Evolutionary conservation across 1,140 invertebrate species (phyloP).

Genomic region (Sminthurides bifidus): DNA sequence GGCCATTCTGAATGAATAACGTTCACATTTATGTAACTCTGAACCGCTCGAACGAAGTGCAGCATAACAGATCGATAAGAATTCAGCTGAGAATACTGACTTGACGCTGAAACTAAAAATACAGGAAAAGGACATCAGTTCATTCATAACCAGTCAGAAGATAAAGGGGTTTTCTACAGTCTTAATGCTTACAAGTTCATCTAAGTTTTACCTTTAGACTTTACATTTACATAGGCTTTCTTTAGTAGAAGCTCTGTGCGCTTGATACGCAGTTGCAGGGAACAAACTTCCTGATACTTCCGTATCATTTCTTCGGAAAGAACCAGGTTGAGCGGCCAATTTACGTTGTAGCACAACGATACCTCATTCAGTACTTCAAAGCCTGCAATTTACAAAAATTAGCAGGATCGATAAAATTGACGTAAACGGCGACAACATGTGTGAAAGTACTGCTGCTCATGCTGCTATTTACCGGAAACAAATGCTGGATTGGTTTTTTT

Average conservation of each 20-base stretch:
- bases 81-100: slow-evolving; percentile 13
- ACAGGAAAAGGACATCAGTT: background rate
- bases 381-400: slow-evolving; percentile 11
- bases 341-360: slow-evolving; percentile 16
- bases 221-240: slow-evolving; percentile 8
- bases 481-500: no score
- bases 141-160: background rate
- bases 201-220: slow-evolving; percentile 18
- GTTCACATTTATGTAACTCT: slow-evolving; percentile 25
- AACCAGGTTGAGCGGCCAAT: slow-evolving; percentile 28
- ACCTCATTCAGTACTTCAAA: slow-evolving; percentile 18
- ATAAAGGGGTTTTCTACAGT: background rate
- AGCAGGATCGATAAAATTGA: background rate
- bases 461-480: background rate
- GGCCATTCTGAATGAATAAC: slow-evolving; percentile 27
- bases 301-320: slow-evolving; percentile 24
- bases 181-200: background rate
- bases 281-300: slow-evolving; percentile 21
- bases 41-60: slow-evolving; percentile 25
- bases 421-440: background rate
- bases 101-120: slow-evolving; percentile 8
- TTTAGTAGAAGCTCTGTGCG: slow-evolving; percentile 22
- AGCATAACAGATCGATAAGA: slow-evolving; percentile 15
- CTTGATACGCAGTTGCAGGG: slow-evolving; percentile 19
- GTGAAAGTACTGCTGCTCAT: no score